Evolutionary conservation across 1,140 invertebrate genomes (phyloP).

Genomic region (Sycophaga agraensis): DNA sequence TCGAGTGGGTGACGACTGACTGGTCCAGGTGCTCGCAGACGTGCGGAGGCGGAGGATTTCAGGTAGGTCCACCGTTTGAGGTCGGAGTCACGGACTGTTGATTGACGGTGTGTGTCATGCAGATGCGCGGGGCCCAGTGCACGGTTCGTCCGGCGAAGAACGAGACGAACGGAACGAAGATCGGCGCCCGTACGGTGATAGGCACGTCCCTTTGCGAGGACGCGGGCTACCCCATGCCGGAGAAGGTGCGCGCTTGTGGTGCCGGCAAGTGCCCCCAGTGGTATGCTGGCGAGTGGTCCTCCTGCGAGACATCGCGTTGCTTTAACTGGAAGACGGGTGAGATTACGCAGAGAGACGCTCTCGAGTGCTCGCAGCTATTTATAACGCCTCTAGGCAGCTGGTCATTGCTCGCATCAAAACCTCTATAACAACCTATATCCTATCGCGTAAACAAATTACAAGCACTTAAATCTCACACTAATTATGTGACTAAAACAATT

Average conservation of each 20-base stretch:
- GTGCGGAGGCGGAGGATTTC: constrained; percentile 78
- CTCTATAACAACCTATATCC: too few species aligned
- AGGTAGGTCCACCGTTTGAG: too few species aligned
- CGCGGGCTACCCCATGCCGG: constrained; percentile 65
- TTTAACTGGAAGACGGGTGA: constrained; percentile 74
- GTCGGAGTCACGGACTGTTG: not conserved
- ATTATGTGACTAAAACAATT: too few species aligned
- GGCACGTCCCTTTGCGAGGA: constrained; percentile 71
- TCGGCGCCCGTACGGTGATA: constrained; percentile 55
- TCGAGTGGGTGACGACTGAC: constrained; percentile 77
- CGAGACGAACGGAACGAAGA: constrained; percentile 36
- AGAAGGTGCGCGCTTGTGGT: constrained; percentile 70
- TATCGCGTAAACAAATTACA: too few species aligned
- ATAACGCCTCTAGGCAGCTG: too few species aligned
- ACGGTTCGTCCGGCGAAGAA: constrained; percentile 58
- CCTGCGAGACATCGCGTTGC: constrained; percentile 71
- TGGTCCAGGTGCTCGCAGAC: constrained; percentile 86
- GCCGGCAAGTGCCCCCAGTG: constrained; percentile 71
- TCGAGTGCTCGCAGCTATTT: too few species aligned
- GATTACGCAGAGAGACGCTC: too few species aligned
- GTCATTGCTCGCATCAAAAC: too few species aligned
- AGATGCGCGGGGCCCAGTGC: constrained; percentile 74
- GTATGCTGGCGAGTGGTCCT: constrained; percentile 70
- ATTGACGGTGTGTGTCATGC: too few species aligned
- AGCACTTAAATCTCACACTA: too few species aligned